phyloP scores from a whole-genome alignment of 2,888 invertebrate genomes.

The Temnothorax unifasciatus region DNA sequence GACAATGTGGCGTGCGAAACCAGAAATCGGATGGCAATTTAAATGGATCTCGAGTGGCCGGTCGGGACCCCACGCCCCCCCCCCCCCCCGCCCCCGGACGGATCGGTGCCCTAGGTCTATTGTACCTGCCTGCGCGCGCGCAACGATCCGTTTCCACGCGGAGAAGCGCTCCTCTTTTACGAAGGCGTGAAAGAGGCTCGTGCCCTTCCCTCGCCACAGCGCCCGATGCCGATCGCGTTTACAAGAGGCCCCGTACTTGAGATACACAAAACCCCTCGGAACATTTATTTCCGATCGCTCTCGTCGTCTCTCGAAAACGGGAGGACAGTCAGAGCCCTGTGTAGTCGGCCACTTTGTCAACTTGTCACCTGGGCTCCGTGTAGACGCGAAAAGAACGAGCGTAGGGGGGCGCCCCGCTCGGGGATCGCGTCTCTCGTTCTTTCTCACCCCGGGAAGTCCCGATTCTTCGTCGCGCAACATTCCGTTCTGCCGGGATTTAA shows the following conservation, averaged over 20 bases:
- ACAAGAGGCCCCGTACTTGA: neutral
- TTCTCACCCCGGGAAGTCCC: slow-evolving; percentile 70
- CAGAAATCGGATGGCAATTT: slow-evolving; percentile 82
- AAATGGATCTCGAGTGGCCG: slow-evolving; percentile 81
- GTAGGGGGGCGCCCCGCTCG: slow-evolving; percentile 55
- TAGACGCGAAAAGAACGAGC: slow-evolving; percentile 70
- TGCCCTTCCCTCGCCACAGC: slow-evolving; percentile 73
- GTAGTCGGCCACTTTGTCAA: slow-evolving; percentile 81
- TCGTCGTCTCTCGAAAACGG: slow-evolving; percentile 23
- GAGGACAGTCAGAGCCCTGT: slow-evolving; percentile 58
- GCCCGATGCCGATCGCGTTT: neutral
- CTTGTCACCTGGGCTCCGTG: slow-evolving; percentile 80
- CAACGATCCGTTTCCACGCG: slow-evolving; percentile 64
- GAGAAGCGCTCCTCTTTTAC: slow-evolving; percentile 71
- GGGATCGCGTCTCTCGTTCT: slow-evolving; percentile 58
- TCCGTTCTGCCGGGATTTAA: neutral
- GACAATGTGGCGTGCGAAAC: slow-evolving; percentile 73
- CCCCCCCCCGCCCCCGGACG: slow-evolving; percentile 5
- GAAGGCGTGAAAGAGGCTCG: slow-evolving; percentile 83
- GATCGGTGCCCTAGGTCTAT: slow-evolving; percentile 48
- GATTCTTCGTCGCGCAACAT: slow-evolving; percentile 42
- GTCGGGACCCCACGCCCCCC: neutral
- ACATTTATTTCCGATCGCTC: slow-evolving; percentile 36
- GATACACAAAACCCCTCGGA: slow-evolving; percentile 10
- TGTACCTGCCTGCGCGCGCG: slow-evolving; percentile 58